Evolutionary conservation across 1,140 invertebrate genomes (phyloP).

Genomic region (Magallana gigas): DNA sequence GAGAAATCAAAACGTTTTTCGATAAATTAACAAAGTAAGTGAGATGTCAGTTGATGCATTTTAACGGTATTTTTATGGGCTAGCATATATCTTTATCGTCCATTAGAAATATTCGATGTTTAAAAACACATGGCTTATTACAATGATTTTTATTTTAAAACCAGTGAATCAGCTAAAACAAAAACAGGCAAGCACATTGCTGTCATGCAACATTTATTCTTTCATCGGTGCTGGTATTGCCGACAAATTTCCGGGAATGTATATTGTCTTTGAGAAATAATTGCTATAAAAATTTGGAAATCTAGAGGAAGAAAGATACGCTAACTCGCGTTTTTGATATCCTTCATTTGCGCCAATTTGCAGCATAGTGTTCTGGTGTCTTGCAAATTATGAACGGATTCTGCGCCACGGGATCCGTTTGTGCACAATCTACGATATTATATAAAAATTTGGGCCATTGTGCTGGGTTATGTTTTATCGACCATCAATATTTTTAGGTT

Average conservation of each 20-base stretch:
- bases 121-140: constrained; percentile 18
- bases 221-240: constrained; percentile 19
- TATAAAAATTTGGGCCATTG: background rate
- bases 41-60: no score
- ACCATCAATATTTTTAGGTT: background rate
- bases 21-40: no score
- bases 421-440: constrained; percentile 9
- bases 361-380: constrained; percentile 29
- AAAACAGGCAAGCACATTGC: constrained; percentile 2
- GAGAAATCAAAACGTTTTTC: no score
- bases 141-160: constrained; percentile 25
- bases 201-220: constrained; percentile 30
- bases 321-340: constrained; percentile 7
- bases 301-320: constrained; percentile 16
- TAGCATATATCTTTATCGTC: no score
- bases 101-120: no score
- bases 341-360: constrained; percentile 35
- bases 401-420: background rate
- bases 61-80: no score
- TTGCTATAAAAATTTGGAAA: constrained; percentile 27
- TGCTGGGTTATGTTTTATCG: background rate
- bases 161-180: constrained; percentile 9
- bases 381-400: constrained; percentile 28
- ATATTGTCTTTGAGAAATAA: constrained; percentile 30
- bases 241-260: constrained; percentile 34